Percentiles rank a stretch among this genome's conserved stretches.
Evolutionary conservation across 2,888 invertebrate species (phyloP).

Genomic region (Nebria salina): DNA sequence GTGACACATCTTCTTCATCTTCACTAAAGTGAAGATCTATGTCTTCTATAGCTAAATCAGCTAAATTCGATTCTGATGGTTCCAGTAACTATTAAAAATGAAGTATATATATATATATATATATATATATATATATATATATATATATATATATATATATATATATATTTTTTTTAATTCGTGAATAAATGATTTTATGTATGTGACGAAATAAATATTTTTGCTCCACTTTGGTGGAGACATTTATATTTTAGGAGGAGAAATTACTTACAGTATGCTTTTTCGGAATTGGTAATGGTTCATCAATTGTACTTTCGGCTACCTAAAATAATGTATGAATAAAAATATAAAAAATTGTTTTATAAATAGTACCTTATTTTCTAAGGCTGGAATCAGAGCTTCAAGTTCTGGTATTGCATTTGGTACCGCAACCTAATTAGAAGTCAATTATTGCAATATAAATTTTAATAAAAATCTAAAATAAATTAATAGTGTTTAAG

Average conservation of each 20-base stretch:
- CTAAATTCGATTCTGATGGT: conserved; percentile 55
- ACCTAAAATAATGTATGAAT: background rate
- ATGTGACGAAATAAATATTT: too few relatives aligned
- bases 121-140: too few relatives aligned
- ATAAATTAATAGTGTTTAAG: background rate
- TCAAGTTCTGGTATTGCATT: background rate
- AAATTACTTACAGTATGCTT: background rate
- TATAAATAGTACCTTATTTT: background rate
- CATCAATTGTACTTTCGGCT: background rate
- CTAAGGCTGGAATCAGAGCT: background rate
- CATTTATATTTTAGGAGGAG: too few relatives aligned
- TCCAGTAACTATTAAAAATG: conserved; percentile 48
- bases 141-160: too few relatives aligned
- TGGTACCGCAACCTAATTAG: background rate
- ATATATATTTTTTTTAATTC: too few relatives aligned
- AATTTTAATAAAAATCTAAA: background rate
- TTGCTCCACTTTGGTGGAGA: too few relatives aligned
- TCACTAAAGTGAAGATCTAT: conserved; percentile 45
- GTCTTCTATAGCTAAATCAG: conserved; percentile 55
- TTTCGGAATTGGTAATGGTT: background rate
- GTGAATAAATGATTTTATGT: too few relatives aligned
- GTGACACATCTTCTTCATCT: conserved; percentile 59
- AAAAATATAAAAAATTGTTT: background rate
- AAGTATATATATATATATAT: background rate
- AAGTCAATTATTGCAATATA: background rate